These are phyloP conservation scores for Paratrypauchen microcephalus DNA, from an alignment of 2,797 vertebrate species.

Conservation along the genomic window DNA sequence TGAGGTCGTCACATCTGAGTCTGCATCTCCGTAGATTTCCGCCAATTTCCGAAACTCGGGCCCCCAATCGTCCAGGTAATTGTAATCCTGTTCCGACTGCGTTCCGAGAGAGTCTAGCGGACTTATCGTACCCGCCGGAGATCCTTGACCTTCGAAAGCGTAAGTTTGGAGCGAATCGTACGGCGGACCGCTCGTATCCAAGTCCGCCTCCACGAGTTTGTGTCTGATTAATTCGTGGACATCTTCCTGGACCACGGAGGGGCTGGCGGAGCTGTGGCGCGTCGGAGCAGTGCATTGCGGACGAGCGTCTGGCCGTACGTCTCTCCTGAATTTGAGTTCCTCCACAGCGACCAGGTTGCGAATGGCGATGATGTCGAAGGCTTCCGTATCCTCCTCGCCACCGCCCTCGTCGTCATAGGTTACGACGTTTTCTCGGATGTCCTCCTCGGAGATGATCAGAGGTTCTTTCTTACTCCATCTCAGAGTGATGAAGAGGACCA, in stretches of 20 bases:
- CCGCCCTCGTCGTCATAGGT: constrained; percentile 97
- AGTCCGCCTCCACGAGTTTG: constrained; percentile 89
- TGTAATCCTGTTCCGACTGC: constrained; percentile 92
- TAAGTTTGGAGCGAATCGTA: constrained; percentile 98
- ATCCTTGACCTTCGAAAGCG: constrained; percentile 94
- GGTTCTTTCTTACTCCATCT: constrained; percentile 94
- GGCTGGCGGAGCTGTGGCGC: constrained; percentile 71
- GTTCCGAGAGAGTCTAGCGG: constrained; percentile 87
- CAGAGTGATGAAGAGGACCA: constrained; percentile 94
- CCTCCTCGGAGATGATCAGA: constrained; percentile 95
- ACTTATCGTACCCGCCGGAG: constrained; percentile 91
- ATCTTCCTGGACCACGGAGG: constrained; percentile 78
- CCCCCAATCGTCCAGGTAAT: constrained; percentile 93
- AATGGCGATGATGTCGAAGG: constrained; percentile 95
- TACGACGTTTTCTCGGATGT: constrained; percentile 94
- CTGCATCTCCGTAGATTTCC: constrained; percentile 90
- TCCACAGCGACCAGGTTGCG: constrained; percentile 92
- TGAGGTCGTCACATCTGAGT: constrained; percentile 89
- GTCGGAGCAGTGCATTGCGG: constrained; percentile 62
- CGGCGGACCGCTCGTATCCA: constrained; percentile 88
- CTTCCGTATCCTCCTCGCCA: constrained; percentile 96
- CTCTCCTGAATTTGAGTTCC: constrained; percentile 90
- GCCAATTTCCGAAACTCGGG: constrained; percentile 93
- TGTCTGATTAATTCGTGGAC: constrained; percentile 91
- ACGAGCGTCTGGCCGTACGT: constrained; percentile 84